Evolutionary conservation across 2,888 invertebrate species (phyloP).

Genomic region (Eugnorisma glareosa): DNA sequence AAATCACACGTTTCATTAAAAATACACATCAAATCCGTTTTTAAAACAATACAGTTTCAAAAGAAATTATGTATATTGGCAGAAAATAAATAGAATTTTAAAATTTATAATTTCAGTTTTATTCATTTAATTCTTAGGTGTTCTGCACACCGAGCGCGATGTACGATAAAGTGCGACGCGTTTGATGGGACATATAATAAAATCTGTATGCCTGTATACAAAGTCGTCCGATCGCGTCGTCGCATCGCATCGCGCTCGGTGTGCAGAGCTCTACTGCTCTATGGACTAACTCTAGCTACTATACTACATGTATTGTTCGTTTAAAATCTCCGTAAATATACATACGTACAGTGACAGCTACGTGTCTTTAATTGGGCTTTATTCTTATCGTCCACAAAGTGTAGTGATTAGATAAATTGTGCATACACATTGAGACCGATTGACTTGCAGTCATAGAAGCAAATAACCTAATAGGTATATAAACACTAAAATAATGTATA

Average conservation of each 20-base stretch:
- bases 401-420: conserved; percentile 67
- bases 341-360: conserved; percentile 73
- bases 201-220: conserved; percentile 28
- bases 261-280: conserved; percentile 64
- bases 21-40: conserved; percentile 82
- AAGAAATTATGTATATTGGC: conserved; percentile 77
- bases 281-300: conserved; percentile 79
- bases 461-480: conserved; percentile 52
- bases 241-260: conserved; percentile 38
- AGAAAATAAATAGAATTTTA: conserved; percentile 85
- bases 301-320: conserved; percentile 81
- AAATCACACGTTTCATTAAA: conserved; percentile 86
- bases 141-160: conserved; percentile 44
- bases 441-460: conserved; percentile 61
- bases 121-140: conserved; percentile 70
- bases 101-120: conserved; percentile 73
- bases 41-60: conserved; percentile 75
- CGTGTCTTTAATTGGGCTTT: conserved; percentile 58
- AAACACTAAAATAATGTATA: conserved; percentile 54
- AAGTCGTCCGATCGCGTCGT: conserved; percentile 16
- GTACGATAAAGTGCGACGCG: not conserved
- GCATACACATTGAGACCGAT: conserved; percentile 67
- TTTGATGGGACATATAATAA: conserved; percentile 12
- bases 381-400: conserved; percentile 58
- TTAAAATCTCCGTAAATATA: conserved; percentile 82